Evolutionary conservation across 2,113 vertebrate genomes (phyloP).

Genomic region (Chaenocephalus aceratus): DNA sequence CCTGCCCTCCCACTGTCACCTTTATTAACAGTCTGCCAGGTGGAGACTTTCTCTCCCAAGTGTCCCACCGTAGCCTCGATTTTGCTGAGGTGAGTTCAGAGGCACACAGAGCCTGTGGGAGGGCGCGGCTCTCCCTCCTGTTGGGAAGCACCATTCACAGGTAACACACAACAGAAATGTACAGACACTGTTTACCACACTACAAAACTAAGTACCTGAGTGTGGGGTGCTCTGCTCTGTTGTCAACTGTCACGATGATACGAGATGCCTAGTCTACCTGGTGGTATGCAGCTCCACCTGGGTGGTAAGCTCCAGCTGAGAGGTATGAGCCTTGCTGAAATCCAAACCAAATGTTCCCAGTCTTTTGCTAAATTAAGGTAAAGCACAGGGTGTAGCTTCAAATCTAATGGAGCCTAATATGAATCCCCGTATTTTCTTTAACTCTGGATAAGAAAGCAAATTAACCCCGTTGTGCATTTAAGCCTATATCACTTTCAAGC

Average conservation of each 20-base stretch:
- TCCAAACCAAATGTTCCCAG: neutral
- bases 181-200: constrained; percentile 31
- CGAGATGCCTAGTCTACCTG: neutral
- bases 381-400: neutral
- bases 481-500: neutral
- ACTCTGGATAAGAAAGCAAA: neutral
- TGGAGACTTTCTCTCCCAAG: constrained; percentile 60
- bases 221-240: neutral
- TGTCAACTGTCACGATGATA: neutral
- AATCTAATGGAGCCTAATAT: neutral
- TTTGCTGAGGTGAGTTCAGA: constrained; percentile 70
- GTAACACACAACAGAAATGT: constrained; percentile 32
- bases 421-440: too few relatives aligned
- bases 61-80: constrained; percentile 45
- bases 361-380: neutral
- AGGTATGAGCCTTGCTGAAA: too few relatives aligned
- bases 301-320: too few relatives aligned
- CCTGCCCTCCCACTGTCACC: constrained; percentile 73
- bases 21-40: constrained; percentile 80
- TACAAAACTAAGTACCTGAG: constrained; percentile 1
- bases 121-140: constrained; percentile 29
- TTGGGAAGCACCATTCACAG: constrained; percentile 44
- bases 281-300: too few relatives aligned
- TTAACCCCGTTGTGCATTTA: neutral
- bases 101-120: constrained; percentile 40